phyloP scores from a whole-genome alignment of 2,113 vertebrate genomes.

The Microtus ochrogaster region DNA sequence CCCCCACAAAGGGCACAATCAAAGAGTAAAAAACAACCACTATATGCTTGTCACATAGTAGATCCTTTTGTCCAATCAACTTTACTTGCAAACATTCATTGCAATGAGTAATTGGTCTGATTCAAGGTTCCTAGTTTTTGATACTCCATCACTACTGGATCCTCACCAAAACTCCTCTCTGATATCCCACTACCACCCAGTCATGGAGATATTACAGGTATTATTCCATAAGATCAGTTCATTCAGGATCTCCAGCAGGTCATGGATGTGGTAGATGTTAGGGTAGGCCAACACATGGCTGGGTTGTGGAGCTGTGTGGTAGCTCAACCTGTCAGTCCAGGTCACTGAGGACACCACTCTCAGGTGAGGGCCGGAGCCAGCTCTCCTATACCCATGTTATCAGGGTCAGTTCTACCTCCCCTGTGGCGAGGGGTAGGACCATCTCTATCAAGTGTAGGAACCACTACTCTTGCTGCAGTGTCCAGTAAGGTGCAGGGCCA shows the following conservation, averaged over 20 bases:
- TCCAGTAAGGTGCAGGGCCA: neutral
- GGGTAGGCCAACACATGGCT: neutral
- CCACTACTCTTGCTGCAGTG: neutral
- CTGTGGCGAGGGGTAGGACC: neutral
- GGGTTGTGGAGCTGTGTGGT: neutral
- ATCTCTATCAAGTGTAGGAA: neutral
- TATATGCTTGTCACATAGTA: neutral
- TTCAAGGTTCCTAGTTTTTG: neutral
- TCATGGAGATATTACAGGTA: neutral
- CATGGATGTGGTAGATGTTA: neutral
- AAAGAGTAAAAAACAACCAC: neutral
- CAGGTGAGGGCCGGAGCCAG: neutral
- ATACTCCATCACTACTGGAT: neutral
- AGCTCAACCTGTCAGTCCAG: neutral
- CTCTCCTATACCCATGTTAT: neutral
- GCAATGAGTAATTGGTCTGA: neutral
- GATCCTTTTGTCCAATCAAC: neutral
- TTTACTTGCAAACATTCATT: neutral
- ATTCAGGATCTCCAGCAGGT: neutral
- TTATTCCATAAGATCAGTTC: neutral
- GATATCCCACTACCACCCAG: neutral
- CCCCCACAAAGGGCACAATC: neutral
- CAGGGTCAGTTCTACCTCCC: neutral
- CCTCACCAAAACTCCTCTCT: neutral
- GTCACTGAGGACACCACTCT: neutral